phyloP scores from a whole-genome alignment of 2,113 vertebrate species.

The Xiphias gladius region DNA sequence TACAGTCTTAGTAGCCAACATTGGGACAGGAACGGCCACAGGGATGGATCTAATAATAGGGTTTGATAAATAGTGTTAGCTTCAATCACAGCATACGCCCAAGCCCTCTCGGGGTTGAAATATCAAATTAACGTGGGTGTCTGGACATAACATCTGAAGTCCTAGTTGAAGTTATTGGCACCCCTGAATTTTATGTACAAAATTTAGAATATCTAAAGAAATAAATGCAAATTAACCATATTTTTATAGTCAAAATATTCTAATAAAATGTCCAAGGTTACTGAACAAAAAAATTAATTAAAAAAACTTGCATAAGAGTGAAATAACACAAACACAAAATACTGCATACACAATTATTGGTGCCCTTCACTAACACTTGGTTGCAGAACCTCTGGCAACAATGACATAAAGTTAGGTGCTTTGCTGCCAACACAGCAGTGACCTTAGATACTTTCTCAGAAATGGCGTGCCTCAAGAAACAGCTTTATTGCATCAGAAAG shows the following conservation, averaged over 20 bases:
- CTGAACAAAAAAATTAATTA: too few species aligned
- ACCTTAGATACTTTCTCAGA: conserved; percentile 14
- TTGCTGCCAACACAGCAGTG: background rate
- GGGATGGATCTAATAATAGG: conserved; percentile 46
- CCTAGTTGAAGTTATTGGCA: too few species aligned
- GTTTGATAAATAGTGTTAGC: conserved; percentile 41
- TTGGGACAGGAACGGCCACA: conserved; percentile 28
- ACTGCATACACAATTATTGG: too few species aligned
- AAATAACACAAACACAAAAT: too few species aligned
- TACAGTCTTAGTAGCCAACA: conserved; percentile 11
- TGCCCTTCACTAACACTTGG: too few species aligned
- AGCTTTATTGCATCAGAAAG: conserved; percentile 17
- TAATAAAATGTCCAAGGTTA: too few species aligned
- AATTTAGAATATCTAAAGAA: too few species aligned
- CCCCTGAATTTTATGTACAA: too few species aligned
- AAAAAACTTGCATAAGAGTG: too few species aligned
- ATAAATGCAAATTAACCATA: too few species aligned
- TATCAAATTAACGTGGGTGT: conserved; percentile 40
- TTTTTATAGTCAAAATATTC: too few species aligned
- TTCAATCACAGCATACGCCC: conserved; percentile 14
- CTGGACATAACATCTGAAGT: conserved; percentile 27
- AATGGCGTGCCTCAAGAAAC: conserved; percentile 24
- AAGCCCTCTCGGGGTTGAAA: conserved; percentile 32
- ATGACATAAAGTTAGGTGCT: background rate
- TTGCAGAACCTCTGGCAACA: too few species aligned